Conservation (phyloP, 2,797 vertebrate genomes). For the Lepilemur ruficaudatus region DNA sequence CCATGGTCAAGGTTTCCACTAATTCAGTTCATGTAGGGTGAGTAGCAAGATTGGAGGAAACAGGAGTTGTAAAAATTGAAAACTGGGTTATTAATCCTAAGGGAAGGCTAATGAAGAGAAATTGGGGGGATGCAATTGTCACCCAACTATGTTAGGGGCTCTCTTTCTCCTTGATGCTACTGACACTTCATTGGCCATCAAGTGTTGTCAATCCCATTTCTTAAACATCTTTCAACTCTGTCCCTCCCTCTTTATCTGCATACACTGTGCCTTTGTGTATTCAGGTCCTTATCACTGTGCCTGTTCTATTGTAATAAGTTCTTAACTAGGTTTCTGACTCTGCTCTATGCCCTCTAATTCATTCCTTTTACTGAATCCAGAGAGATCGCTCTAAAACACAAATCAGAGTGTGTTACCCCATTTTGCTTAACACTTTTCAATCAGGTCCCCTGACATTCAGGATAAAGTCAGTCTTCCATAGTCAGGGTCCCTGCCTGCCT, state of each 20-base stretch:
- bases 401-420: not conserved
- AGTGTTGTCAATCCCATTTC: not conserved
- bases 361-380: not conserved
- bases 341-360: not conserved
- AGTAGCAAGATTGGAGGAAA: not conserved
- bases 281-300: not conserved
- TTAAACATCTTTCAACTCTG: not conserved
- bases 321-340: not conserved
- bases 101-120: not conserved
- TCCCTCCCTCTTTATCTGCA: not conserved
- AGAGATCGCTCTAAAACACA: constrained; percentile 13
- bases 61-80: not conserved
- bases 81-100: not conserved
- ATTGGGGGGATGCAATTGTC: not conserved
- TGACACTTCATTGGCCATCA: not conserved
- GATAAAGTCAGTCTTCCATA: not conserved
- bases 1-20: not conserved
- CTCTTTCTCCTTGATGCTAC: not conserved
- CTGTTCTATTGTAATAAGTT: not conserved
- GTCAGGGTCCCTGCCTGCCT: not conserved
- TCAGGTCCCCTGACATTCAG: not conserved
- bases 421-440: not conserved
- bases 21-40: not conserved
- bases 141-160: not conserved
- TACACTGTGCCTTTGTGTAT: not conserved